phyloP scores from a whole-genome alignment of 2,113 vertebrate species.

The Trematomus loennbergii region DNA sequence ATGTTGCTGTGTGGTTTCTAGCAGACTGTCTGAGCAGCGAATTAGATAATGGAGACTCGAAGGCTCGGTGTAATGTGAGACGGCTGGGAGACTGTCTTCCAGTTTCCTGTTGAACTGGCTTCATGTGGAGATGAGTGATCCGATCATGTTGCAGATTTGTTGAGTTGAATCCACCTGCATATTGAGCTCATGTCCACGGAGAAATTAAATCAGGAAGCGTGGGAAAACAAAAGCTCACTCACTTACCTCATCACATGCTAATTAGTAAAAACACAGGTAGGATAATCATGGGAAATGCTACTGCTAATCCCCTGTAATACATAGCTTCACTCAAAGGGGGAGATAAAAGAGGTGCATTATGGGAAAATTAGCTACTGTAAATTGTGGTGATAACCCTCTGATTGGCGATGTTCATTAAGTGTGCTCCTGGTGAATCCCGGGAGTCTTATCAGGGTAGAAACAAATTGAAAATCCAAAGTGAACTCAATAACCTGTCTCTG shows the following conservation, averaged over 20 bases:
- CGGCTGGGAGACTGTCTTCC: not conserved
- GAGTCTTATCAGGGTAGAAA: too few relatives aligned
- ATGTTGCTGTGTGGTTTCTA: not conserved
- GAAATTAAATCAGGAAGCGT: not conserved
- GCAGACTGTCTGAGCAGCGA: too few relatives aligned
- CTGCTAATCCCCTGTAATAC: not conserved
- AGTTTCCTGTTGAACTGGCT: not conserved
- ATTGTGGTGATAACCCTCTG: not conserved
- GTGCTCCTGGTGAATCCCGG: too few relatives aligned
- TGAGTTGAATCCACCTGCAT: not conserved
- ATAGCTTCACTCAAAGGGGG: not conserved
- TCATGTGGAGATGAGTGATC: not conserved
- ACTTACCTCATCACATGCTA: constrained; percentile 2
- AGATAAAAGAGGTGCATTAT: not conserved
- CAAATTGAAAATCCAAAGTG: not conserved
- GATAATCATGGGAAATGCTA: constrained; percentile 12
- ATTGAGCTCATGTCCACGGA: constrained; percentile 26
- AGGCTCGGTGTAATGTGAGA: not conserved
- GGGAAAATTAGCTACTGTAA: not conserved
- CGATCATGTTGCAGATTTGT: not conserved
- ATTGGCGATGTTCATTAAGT: too few relatives aligned
- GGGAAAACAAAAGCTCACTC: not conserved
- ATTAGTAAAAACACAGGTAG: constrained; percentile 5
- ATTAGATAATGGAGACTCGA: too few relatives aligned
- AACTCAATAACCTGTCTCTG: not conserved